These are phyloP conservation scores for Brachionus manjavacas DNA, from an alignment of 1,140 invertebrate species.

Conservation along the genomic window DNA sequence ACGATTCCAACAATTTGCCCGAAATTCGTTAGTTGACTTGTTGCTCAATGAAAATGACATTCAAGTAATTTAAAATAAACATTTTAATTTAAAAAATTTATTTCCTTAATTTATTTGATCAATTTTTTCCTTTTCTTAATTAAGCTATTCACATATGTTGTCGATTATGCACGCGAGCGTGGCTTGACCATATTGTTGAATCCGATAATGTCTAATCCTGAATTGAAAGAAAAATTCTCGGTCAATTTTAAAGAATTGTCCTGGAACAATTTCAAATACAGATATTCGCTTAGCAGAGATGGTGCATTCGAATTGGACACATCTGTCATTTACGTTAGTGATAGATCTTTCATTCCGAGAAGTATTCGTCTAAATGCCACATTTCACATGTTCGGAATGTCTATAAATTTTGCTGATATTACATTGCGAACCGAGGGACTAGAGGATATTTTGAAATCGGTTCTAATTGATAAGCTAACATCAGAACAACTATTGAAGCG, in stretches of 20 bases:
- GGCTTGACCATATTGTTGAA: slow-evolving; percentile 26
- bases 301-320: slow-evolving; percentile 25
- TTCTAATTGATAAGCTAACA: slow-evolving; percentile 19
- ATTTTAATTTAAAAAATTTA: not conserved
- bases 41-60: slow-evolving; percentile 26
- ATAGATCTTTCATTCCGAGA: slow-evolving; percentile 31
- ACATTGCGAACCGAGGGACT: slow-evolving; percentile 25
- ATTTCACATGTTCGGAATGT: slow-evolving; percentile 36
- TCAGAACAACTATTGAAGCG: not conserved
- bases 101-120: too few species aligned
- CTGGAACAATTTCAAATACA: slow-evolving; percentile 40
- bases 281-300: slow-evolving; percentile 29
- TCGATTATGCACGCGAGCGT: slow-evolving; percentile 34
- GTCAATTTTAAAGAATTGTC: slow-evolving; percentile 41
- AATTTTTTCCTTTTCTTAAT: too few species aligned
- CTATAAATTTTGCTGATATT: slow-evolving; percentile 30
- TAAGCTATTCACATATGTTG: slow-evolving; percentile 9
- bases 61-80: not conserved
- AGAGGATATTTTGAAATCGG: slow-evolving; percentile 12
- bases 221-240: slow-evolving; percentile 24
- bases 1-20: slow-evolving; percentile 30
- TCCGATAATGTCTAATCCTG: slow-evolving; percentile 24
- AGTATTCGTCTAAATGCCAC: slow-evolving; percentile 17
- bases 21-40: not conserved
- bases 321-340: slow-evolving; percentile 19